Percentiles rank a stretch among this genome's conserved stretches.
Conservation (phyloP, 2,797 vertebrate genomes). For the Numenius phaeopus region DNA sequence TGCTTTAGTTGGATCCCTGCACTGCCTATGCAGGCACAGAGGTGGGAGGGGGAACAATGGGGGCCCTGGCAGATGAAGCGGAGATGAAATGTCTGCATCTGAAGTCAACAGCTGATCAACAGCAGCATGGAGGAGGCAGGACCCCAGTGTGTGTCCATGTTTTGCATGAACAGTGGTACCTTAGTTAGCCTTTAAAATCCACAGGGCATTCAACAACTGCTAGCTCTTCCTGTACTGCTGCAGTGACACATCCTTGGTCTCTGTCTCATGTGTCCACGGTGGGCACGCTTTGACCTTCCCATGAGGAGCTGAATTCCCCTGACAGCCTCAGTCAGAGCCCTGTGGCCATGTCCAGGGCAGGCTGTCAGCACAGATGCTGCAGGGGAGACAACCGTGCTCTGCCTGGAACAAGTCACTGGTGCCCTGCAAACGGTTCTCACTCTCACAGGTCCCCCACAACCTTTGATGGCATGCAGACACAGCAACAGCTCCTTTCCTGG, state of each 20-base stretch:
- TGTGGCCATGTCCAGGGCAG: not conserved
- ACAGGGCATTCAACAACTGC: not conserved
- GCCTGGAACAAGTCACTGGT: accelerated
- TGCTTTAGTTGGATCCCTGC: not conserved
- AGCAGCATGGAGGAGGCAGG: not conserved
- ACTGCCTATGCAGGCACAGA: not conserved
- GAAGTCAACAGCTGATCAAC: not conserved
- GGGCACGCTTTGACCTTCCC: not conserved
- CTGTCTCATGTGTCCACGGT: not conserved
- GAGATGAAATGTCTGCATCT: not conserved
- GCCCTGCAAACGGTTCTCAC: accelerated
- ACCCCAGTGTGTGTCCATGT: no score
- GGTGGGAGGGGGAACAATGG: accelerated
- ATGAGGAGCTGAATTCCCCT: accelerated
- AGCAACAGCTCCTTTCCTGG: not conserved
- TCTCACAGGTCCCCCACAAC: not conserved
- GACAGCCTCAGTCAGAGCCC: not conserved
- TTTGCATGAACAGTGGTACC: not conserved
- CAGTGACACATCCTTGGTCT: not conserved
- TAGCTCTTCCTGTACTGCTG: not conserved
- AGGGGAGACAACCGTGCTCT: not conserved
- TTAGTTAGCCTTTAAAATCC: not conserved
- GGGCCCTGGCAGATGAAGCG: accelerated
- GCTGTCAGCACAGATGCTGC: not conserved
- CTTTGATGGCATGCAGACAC: not conserved